A percentile compares a stretch with the other conserved stretches of the same genome.
Conservation (phyloP, 2,113 vertebrate species). For the Ptyas mucosa region DNA sequence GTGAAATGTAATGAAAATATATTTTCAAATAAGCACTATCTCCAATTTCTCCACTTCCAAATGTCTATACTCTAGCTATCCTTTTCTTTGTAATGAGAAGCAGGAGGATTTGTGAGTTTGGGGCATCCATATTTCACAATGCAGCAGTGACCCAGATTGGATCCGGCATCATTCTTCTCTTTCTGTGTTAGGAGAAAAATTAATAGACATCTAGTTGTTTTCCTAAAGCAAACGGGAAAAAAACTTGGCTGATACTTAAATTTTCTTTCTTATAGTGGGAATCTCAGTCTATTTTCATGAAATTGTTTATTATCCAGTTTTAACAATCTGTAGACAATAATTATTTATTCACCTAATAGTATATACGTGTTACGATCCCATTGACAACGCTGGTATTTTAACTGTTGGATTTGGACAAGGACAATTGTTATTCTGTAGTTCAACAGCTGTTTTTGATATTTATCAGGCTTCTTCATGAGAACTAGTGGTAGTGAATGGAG, state of each 20-base stretch:
- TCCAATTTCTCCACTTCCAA: background rate
- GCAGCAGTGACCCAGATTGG: background rate
- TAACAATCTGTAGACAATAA: slow-evolving; percentile 61
- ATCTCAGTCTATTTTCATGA: slow-evolving; percentile 38
- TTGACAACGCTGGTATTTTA: slow-evolving; percentile 71
- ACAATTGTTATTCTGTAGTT: slow-evolving; percentile 73
- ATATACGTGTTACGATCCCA: slow-evolving; percentile 76
- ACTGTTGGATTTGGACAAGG: slow-evolving; percentile 75
- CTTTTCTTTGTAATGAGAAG: background rate
- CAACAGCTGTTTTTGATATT: slow-evolving; percentile 79
- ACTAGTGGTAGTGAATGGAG: slow-evolving; percentile 58
- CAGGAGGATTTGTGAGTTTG: background rate
- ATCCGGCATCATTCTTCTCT: background rate
- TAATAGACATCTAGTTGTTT: no score
- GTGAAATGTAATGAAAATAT: background rate
- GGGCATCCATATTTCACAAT: background rate
- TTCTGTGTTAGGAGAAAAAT: background rate
- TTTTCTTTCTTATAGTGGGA: background rate
- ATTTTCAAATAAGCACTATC: background rate
- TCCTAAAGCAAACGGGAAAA: background rate
- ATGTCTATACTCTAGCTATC: background rate
- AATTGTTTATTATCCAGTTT: slow-evolving; percentile 49
- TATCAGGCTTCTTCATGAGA: slow-evolving; percentile 74
- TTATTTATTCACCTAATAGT: slow-evolving; percentile 67
- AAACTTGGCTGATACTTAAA: background rate